Evolutionary conservation across 2,888 invertebrate genomes (phyloP).

Genomic region (Crossocerus cetratus): DNA sequence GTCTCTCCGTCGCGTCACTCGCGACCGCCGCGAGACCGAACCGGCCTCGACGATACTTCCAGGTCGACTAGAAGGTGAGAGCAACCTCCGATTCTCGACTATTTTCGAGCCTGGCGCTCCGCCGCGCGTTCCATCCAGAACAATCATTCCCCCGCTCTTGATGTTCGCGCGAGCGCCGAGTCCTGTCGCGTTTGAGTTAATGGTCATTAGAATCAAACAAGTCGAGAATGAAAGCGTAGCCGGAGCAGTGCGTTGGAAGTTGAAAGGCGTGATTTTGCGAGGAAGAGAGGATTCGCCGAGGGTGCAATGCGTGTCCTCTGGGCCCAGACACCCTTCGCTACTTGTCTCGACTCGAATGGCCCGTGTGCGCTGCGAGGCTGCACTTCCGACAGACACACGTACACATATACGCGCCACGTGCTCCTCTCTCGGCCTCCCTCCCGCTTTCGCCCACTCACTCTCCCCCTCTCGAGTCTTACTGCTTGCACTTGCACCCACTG

Average conservation of each 20-base stretch:
- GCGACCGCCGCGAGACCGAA: too few species aligned
- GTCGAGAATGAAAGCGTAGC: too few species aligned
- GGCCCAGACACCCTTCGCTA: conserved; percentile 69
- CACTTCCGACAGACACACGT: conserved; percentile 50
- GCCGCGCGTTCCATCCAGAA: too few species aligned
- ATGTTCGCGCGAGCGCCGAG: too few species aligned
- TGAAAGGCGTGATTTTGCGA: background rate
- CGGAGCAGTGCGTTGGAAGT: too few species aligned
- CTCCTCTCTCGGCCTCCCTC: background rate
- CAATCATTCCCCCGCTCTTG: too few species aligned
- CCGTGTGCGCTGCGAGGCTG: conserved; percentile 38
- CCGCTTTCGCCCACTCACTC: too few species aligned
- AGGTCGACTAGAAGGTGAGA: conserved; percentile 14
- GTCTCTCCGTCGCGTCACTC: conserved; percentile 21
- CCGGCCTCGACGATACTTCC: conserved; percentile 18
- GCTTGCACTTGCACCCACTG: too few species aligned
- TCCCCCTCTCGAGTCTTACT: too few species aligned
- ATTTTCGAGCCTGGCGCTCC: too few species aligned
- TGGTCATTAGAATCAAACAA: too few species aligned
- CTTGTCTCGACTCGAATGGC: conserved; percentile 37
- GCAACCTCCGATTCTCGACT: background rate
- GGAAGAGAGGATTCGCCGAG: conserved; percentile 3
- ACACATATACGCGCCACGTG: conserved; percentile 58
- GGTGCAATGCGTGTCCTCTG: conserved; percentile 61
- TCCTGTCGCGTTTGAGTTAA: too few species aligned